Evolutionary conservation across 2,113 vertebrate species (phyloP), one percentile per base, ranked within the genome.

Genomic region (Aphyosemion australe): DNA sequence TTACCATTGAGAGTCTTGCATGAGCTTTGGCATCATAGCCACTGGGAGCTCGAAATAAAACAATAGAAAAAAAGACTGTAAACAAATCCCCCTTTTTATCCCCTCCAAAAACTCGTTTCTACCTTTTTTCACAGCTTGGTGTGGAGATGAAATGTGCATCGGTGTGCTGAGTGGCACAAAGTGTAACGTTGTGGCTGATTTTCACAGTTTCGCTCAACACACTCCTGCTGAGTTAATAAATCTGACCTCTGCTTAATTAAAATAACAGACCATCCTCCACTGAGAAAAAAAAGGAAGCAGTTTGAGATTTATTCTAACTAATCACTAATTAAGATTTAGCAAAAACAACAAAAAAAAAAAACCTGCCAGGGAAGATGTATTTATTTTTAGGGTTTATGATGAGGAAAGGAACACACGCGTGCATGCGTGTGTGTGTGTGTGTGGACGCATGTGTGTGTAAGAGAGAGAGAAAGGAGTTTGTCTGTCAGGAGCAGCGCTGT

Each of bases 211-310:
- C 73, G 72, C 78, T 82, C 81, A 57, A 81, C 83, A 69, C 76
- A 74, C 84, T 88, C 89, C 86, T 84, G 81, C 87, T 85, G 90
- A 85, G 90, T 91, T 91, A 89, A 92, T 90, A 90, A 90, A 90
- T 90, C 83, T 91, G 92, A 92, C 92, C 91, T 87, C 81, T 81
- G 78, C 86, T 91, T 92, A 92, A 93, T 92, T 92, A 92, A 92
- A 92, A 92, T 90, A 92, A 86, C 90, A 92, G 80, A 84, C 83
- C 78, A 83, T 84, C 85, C 86, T 88, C 86, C 80, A 76, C 85
- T 71, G 86, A 88, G 86, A n/a, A 50, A 80, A 73, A 70, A 72
- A 77, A 68, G 56, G 52, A 83, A 61, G 47, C 82, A 83, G 73
- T 86, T 87, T 86, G 69, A 92, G 86, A 90, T 89, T 90, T 75